Percentiles rank a stretch among this genome's conserved stretches.
Conservation (phyloP, 2,113 vertebrate genomes). For the Uropsilus gracilis region DNA sequence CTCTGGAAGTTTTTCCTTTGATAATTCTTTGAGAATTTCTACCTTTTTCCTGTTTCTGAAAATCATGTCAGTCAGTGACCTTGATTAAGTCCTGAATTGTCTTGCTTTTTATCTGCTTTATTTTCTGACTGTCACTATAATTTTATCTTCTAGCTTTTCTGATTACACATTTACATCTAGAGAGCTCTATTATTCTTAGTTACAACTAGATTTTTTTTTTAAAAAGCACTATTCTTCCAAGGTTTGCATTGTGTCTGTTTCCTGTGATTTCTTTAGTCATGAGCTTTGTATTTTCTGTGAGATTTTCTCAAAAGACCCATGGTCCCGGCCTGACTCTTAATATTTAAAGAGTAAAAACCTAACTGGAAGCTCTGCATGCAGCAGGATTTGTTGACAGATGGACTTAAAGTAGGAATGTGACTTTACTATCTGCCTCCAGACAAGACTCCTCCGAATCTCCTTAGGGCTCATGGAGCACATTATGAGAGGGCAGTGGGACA, state of each 20-base stretch:
- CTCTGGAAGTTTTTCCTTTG: not conserved
- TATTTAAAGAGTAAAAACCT: slow-evolving; percentile 13
- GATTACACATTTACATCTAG: not conserved
- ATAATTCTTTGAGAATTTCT: slow-evolving; percentile 1
- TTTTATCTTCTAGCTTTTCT: slow-evolving; percentile 20
- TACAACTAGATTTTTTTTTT: not conserved
- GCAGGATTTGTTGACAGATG: not conserved
- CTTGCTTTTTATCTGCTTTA: not conserved
- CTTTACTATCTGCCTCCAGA: not conserved
- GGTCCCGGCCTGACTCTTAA: not conserved
- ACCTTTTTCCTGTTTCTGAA: not conserved
- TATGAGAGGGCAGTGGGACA: not conserved
- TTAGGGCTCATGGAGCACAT: not conserved
- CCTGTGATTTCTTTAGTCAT: slow-evolving; percentile 9
- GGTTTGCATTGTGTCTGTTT: not conserved
- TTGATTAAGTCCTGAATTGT: not conserved
- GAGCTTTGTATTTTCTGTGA: not conserved
- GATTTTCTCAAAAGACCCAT: not conserved
- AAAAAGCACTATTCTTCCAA: not conserved
- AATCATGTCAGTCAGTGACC: not conserved
- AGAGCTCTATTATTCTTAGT: not conserved
- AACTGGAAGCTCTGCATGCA: not conserved
- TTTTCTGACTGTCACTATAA: not conserved
- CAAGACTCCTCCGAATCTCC: not conserved
- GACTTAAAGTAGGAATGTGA: not conserved